These are phyloP conservation scores for Eulemur albifrons DNA, from an alignment of 2,797 vertebrate species.

Conservation along the genomic window DNA sequence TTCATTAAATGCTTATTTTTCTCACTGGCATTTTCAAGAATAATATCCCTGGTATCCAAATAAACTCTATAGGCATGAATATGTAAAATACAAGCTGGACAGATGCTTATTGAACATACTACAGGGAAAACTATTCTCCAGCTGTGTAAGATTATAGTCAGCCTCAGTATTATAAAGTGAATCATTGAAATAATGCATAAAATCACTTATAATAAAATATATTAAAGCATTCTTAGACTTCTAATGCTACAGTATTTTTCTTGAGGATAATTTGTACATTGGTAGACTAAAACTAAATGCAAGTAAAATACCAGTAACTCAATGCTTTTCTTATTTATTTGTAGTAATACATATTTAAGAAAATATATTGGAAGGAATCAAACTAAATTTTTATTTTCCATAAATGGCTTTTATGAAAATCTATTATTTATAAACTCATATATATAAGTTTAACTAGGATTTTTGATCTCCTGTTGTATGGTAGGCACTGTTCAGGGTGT, in stretches of 20 bases:
- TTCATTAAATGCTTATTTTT: neutral
- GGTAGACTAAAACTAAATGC: neutral
- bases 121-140: neutral
- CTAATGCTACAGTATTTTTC: neutral
- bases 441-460: neutral
- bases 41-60: neutral
- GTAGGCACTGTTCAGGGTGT: neutral
- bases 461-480: neutral
- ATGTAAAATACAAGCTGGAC: neutral
- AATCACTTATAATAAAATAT: neutral
- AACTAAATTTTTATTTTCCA: neutral
- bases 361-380: neutral
- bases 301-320: neutral
- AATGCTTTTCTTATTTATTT: neutral
- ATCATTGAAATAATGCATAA: neutral
- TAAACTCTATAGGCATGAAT: neutral
- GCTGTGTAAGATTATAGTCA: neutral
- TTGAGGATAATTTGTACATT: neutral
- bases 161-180: neutral
- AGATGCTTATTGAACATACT: neutral
- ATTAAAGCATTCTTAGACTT: neutral
- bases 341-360: neutral
- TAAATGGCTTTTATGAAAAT: neutral
- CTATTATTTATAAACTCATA: neutral
- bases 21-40: neutral